Base-by-base conservation (phyloP, 2,797 vertebrate species). In the Leptodactylus fallax region DNA sequence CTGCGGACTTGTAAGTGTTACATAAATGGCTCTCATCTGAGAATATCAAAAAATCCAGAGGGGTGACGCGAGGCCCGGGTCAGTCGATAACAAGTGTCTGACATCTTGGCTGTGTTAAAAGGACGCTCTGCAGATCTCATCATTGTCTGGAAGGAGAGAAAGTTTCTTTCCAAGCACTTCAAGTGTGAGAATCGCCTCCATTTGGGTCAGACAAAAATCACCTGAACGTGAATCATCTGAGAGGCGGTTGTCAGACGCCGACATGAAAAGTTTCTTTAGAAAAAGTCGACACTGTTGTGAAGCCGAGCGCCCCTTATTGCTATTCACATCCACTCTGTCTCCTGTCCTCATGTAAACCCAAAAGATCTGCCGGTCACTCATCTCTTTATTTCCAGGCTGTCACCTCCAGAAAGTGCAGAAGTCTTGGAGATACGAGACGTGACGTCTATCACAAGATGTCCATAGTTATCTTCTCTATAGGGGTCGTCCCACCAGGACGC, bases 181-280 rank as follows among this genome's bases (percentile, higher is more conserved):
- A 79, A 76, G 72, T 51, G 58, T 71, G 49, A 76, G 87, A 88
- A 51, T 71, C 23, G 58, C 27, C 77, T 78, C 81, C 86, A 58
- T 79, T 58, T 58, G 81, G 86, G 86, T 87, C 69, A 87, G 51
- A 58, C 25, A 13, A 7, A 69, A 83, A 87, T 65, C 80, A 69
- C 85, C 85, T 81, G 63, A 3, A 16, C 27, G 17, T 47, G 71
- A 87, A 87, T 83, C 55, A 63, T 79, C 65, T 83, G 49, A 47
- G 17, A 65, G 49, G 60, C 21, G 27, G 58, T 79, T 78, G 71
- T 83, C 80, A 79, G 55, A 60, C 10, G 47, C 27, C 69, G 60
- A 79, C 86, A 83, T 77, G 81, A 79, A 87, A 83, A 77, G 80
- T 87, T 78, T 83, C 86, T 83, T 83, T 69, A 47, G 74, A 83